Conservation (phyloP, 2,888 invertebrate genomes). For the Aquatica leii region DNA sequence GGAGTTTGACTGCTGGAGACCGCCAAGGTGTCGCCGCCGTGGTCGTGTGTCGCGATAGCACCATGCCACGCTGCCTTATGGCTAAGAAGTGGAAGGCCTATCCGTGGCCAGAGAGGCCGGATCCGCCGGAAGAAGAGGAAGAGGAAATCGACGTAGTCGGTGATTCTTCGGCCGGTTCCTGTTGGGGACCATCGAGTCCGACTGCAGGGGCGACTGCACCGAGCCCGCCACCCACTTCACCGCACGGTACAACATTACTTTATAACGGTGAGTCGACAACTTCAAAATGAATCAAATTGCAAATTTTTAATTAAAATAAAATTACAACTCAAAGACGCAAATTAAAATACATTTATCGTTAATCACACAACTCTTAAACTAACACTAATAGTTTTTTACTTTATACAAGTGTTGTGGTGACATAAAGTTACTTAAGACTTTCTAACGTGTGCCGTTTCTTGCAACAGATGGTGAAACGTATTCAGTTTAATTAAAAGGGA, state of each 20-base stretch:
- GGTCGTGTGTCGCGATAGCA: conserved; percentile 67
- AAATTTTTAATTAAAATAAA: conserved; percentile 16
- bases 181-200: conserved; percentile 79
- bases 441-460: conserved; percentile 29
- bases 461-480: conserved; percentile 32
- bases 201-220: conserved; percentile 80
- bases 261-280: conserved; percentile 74
- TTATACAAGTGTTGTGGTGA: conserved; percentile 19
- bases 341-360: background rate
- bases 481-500: conserved; percentile 36
- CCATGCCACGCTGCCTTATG: conserved; percentile 95
- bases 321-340: conserved; percentile 11
- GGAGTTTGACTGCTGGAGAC: conserved; percentile 39
- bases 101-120: conserved; percentile 75
- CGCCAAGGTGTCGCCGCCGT: conserved; percentile 57
- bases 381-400: conserved; percentile 9
- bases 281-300: conserved; percentile 16
- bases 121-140: conserved; percentile 59
- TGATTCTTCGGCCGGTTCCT: conserved; percentile 65
- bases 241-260: conserved; percentile 75
- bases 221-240: conserved; percentile 74
- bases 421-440: conserved; percentile 27
- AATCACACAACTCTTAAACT: background rate
- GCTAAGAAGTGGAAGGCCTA: conserved; percentile 95
- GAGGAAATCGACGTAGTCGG: conserved; percentile 91